Percentiles rank a stretch among this genome's conserved stretches.
phyloP scores from a whole-genome alignment of 2,113 vertebrate genomes.

The Gorilla gorilla region DNA sequence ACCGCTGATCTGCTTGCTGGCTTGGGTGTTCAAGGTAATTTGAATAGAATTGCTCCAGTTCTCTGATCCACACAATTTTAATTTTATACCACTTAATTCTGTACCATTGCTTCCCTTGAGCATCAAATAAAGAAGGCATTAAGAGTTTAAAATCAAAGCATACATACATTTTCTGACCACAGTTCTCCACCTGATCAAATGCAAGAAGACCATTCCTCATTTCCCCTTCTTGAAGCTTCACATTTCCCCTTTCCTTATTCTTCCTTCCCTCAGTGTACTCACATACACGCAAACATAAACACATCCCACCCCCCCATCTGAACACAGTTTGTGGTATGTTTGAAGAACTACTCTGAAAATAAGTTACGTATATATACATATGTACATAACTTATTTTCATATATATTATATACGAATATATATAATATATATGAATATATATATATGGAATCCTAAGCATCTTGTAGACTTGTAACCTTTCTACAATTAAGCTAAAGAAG shows the following conservation, averaged over 20 bases:
- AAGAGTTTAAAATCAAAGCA: slow-evolving; percentile 1
- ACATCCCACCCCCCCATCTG: background rate
- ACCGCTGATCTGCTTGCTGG: background rate
- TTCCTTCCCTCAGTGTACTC: background rate
- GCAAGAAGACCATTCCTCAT: background rate
- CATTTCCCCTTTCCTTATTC: background rate
- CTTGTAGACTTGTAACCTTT: background rate
- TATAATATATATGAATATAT: background rate
- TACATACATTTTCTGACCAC: background rate
- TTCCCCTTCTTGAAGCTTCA: background rate
- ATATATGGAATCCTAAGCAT: background rate
- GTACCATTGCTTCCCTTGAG: background rate
- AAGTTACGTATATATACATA: background rate
- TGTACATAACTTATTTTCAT: too few species aligned
- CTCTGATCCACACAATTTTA: slow-evolving; percentile 13
- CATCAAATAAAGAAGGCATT: background rate
- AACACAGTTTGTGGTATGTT: background rate
- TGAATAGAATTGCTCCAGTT: slow-evolving; percentile 11
- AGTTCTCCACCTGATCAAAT: background rate
- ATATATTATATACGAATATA: background rate
- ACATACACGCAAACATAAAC: accelerated
- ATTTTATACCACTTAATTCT: background rate
- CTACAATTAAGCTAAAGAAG: background rate
- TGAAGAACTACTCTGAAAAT: background rate
- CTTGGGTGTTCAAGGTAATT: slow-evolving; percentile 18